Conservation (phyloP, 2,888 invertebrate species). For the Polyploca ridens region DNA sequence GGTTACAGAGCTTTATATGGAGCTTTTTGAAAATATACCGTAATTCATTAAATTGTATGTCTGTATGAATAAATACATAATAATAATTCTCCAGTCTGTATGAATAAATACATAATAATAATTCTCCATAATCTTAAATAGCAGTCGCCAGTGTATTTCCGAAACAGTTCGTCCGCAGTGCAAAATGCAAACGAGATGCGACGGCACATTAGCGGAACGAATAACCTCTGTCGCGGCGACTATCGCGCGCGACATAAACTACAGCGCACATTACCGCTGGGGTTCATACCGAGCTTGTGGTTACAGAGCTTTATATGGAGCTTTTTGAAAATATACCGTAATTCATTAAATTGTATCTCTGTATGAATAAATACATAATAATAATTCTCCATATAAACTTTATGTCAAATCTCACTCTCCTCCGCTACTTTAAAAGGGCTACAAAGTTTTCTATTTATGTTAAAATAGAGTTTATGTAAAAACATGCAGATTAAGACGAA, state of each 20-base stretch:
- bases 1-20: slow-evolving; percentile 5
- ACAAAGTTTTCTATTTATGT: too few relatives aligned
- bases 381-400: too few relatives aligned
- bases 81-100: too few relatives aligned
- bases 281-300: slow-evolving; percentile 45
- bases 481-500: too few relatives aligned
- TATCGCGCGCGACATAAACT: slow-evolving; percentile 81
- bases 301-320: slow-evolving; percentile 5
- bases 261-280: slow-evolving; percentile 72
- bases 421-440: too few relatives aligned
- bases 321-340: neutral
- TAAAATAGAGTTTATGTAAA: too few relatives aligned
- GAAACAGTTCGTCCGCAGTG: slow-evolving; percentile 40
- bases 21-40: neutral
- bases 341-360: neutral
- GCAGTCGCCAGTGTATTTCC: slow-evolving; percentile 22
- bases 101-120: too few relatives aligned
- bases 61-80: neutral
- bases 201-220: slow-evolving; percentile 81
- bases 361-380: neutral
- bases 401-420: too few relatives aligned
- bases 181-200: slow-evolving; percentile 76
- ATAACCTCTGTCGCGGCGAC: slow-evolving; percentile 78
- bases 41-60: too few relatives aligned
- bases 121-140: slow-evolving; percentile 8